Percentiles rank a stretch among this genome's conserved stretches.
These are phyloP conservation scores for Sprattus sprattus DNA, from an alignment of 2,113 vertebrate species.

Conservation along the genomic window DNA sequence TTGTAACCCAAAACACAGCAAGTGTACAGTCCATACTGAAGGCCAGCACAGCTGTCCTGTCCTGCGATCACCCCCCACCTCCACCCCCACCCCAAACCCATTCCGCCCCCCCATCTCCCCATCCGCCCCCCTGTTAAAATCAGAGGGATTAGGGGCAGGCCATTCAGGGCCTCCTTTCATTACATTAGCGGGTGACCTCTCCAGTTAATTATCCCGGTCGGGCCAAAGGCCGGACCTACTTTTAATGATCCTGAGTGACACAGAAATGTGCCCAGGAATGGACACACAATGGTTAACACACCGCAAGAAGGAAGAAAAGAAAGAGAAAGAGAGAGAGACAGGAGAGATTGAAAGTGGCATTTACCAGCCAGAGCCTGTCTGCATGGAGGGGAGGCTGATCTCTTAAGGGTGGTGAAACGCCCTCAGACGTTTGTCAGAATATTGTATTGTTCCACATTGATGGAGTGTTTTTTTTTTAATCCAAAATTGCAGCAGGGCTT, in stretches of 20 bases:
- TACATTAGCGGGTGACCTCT: slow-evolving; percentile 80
- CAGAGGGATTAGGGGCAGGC: slow-evolving; percentile 73
- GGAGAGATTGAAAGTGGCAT: slow-evolving; percentile 70
- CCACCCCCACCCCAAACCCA: slow-evolving; percentile 3
- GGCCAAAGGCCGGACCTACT: slow-evolving; percentile 72
- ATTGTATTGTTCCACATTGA: slow-evolving; percentile 65
- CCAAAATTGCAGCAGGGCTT: slow-evolving; percentile 50
- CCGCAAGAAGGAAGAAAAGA: slow-evolving; percentile 61
- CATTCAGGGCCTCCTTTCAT: slow-evolving; percentile 72
- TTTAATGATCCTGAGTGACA: slow-evolving; percentile 76
- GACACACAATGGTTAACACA: slow-evolving; percentile 77
- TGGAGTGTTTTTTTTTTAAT: slow-evolving; percentile 57
- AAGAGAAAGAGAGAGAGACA: slow-evolving; percentile 42
- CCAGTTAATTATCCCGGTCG: slow-evolving; percentile 82
- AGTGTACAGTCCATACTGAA: not conserved
- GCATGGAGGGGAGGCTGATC: slow-evolving; percentile 54
- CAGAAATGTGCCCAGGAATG: slow-evolving; percentile 58
- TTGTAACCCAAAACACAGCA: not conserved
- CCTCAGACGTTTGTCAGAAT: slow-evolving; percentile 67
- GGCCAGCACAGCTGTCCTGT: not conserved
- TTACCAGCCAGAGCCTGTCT: slow-evolving; percentile 64
- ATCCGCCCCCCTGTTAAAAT: slow-evolving; percentile 57
- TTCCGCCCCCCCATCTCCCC: not conserved
- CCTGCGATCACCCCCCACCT: slow-evolving; percentile 25
- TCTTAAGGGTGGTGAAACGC: slow-evolving; percentile 58